Percentiles rank a stretch among this genome's conserved stretches.
These are phyloP conservation scores for Hydractinia symbiolongicarpus DNA, from an alignment of 30 jellyfish, hydroid and myxozoan genomes.

Conservation along the genomic window DNA sequence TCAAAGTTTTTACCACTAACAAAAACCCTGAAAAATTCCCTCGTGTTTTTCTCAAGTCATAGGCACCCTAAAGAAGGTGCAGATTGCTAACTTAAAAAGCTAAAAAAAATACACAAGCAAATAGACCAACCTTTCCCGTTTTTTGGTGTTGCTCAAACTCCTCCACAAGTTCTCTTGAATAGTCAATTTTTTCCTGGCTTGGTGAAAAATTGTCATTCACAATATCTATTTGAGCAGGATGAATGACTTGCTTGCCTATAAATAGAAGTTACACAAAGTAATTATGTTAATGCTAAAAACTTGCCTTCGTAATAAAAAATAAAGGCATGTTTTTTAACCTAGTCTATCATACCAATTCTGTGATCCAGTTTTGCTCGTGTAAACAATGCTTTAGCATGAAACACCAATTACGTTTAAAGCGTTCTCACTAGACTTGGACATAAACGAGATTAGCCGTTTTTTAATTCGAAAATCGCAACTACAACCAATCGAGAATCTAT, in stretches of 20 bases:
- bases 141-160: constrained; percentile 64
- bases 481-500: too few species aligned
- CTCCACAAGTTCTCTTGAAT: constrained; percentile 65
- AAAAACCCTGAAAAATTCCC: too few species aligned
- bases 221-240: constrained; percentile 81
- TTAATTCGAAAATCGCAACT: too few species aligned
- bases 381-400: too few species aligned
- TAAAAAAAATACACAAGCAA: too few species aligned
- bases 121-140: constrained; percentile 68
- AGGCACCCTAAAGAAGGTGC: too few species aligned
- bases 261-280: neutral
- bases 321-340: neutral
- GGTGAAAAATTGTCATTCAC: constrained; percentile 84
- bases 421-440: too few species aligned
- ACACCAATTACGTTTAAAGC: too few species aligned
- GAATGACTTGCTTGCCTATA: constrained; percentile 91
- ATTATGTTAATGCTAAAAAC: neutral
- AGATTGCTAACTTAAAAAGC: too few species aligned
- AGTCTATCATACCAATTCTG: neutral
- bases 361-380: neutral
- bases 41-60: too few species aligned
- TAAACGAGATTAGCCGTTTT: too few species aligned
- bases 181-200: constrained; percentile 44
- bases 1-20: too few species aligned
- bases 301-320: neutral